Evolutionary conservation across 2,113 vertebrate genomes (phyloP), one percentile per base, ranked within the genome.

Genomic region (Megaceryle torquata): DNA sequence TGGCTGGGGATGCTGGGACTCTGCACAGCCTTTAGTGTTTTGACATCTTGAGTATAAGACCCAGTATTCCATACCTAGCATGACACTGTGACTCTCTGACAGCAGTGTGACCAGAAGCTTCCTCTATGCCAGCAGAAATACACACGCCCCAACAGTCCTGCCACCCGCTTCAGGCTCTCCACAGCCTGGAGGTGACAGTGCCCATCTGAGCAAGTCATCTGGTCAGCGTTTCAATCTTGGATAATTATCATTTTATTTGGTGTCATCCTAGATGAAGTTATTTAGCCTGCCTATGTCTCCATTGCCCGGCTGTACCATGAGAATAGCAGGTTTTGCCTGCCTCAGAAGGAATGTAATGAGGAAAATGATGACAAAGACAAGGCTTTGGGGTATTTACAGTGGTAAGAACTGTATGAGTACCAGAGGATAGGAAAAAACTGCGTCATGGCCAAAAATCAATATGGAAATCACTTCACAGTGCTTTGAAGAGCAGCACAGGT

Each of bases 61-160:
- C 35, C 50, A 54, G 19, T 13, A 82, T 43, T 50, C 41, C 8
- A 3, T 12, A 41, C 15, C 21, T 28, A 33, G 4, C 18, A 18
- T 17, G 46, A 54, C 28, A 39, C 16, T 26, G 13, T 14, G 35
- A 43, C 21, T 44, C 41, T 41, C 13, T 2, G 11, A 50, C 5
- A 69, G 15, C 43, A 70, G 37, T 5, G 57, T 19, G 57, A 70
- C 37, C 64, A 82, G 82, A 13, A 76, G 43, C 20, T 76, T 86
- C n/a, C 54, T 33, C 39, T 28, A 12, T 2, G 5, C 26, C n/a
- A 20, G 18, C 2, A 72, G 5, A 41, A 67, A 72, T 5, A 21
- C 4, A 3, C 0, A 0, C 13, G 6, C 29, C 37, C 31, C 2
- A 1, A 26, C 9, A 41, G 51, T 29, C 41, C 44, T 67, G 39